A percentile compares a stretch with the other conserved stretches of the same genome.
These are phyloP conservation scores for Lytechinus pictus DNA, from an alignment of 35 echinoderm and acorn worm species.

Conservation along the genomic window DNA sequence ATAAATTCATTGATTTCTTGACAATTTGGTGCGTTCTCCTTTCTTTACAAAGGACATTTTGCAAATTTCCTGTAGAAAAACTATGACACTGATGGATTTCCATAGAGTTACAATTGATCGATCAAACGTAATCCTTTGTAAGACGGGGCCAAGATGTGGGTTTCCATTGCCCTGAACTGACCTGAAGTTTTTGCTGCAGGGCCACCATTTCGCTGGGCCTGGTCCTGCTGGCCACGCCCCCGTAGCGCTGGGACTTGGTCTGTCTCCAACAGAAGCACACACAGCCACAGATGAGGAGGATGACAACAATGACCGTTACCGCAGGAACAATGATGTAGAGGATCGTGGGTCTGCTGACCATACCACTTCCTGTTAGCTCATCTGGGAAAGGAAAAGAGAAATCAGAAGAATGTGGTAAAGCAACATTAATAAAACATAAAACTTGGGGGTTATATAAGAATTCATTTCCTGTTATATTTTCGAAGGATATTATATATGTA, in stretches of 20 bases:
- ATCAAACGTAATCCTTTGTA: too few species aligned
- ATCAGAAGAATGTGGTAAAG: background rate
- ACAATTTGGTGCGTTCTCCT: too few species aligned
- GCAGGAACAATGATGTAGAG: slow-evolving; percentile 88
- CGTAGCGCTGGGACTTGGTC: slow-evolving; percentile 47
- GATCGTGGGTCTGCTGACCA: slow-evolving; percentile 62
- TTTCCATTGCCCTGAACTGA: background rate
- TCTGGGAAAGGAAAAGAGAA: background rate
- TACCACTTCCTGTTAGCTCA: background rate
- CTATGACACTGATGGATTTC: too few species aligned
- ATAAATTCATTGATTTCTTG: too few species aligned
- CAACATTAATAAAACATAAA: background rate
- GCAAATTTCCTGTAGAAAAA: too few species aligned
- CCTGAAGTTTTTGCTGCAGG: slow-evolving; percentile 77
- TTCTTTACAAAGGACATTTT: too few species aligned
- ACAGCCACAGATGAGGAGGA: slow-evolving; percentile 71
- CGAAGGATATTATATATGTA: too few species aligned
- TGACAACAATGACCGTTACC: slow-evolving; percentile 65
- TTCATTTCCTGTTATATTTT: too few species aligned
- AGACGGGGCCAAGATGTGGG: too few species aligned
- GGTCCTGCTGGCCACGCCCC: background rate
- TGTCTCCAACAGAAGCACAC: slow-evolving; percentile 84
- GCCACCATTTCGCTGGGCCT: slow-evolving; percentile 74
- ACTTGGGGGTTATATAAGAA: too few species aligned
- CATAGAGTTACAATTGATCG: too few species aligned